Percentiles rank a stretch among this genome's conserved stretches.
phyloP scores from a whole-genome alignment of 92 coral and sea anemone species.

The Bergia sp. region DNA sequence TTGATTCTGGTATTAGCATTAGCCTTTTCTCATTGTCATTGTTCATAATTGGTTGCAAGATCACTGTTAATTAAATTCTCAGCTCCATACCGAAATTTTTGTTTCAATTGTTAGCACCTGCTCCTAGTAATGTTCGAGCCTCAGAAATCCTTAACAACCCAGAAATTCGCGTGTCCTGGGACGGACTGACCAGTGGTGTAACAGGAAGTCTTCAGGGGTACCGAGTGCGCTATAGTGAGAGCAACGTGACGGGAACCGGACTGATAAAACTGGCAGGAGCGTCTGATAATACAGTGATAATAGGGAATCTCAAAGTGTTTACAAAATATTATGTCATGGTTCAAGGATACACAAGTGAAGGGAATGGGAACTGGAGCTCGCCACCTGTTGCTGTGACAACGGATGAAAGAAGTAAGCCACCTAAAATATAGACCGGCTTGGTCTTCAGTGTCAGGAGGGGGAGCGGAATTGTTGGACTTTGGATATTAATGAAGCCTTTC shows the following conservation, averaged over 20 bases:
- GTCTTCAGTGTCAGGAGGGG: no score
- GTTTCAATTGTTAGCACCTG: background rate
- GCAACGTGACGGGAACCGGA: background rate
- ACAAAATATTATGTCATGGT: conserved; percentile 17
- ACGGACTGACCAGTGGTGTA: background rate
- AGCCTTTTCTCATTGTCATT: no score
- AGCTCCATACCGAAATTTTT: background rate
- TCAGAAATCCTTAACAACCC: background rate
- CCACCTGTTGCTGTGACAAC: conserved; percentile 24
- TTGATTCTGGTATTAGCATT: no score
- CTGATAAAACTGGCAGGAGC: background rate
- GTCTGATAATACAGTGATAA: background rate
- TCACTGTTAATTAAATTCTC: no score
- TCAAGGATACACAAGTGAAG: background rate
- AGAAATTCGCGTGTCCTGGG: conserved; percentile 14
- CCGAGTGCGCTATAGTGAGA: conserved; percentile 12
- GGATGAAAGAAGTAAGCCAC: conserved; percentile 15
- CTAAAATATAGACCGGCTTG: no score
- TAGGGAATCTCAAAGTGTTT: background rate
- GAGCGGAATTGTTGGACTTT: no score
- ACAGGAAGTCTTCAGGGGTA: conserved; percentile 25
- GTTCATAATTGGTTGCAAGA: no score
- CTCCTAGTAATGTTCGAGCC: conserved; percentile 18
- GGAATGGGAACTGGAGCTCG: conserved; percentile 25
- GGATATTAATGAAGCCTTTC: no score